Percentiles rank a stretch among this genome's conserved stretches.
These are phyloP conservation scores for Clunio marinus DNA, from an alignment of 2,888 invertebrate species.

Conservation along the genomic window DNA sequence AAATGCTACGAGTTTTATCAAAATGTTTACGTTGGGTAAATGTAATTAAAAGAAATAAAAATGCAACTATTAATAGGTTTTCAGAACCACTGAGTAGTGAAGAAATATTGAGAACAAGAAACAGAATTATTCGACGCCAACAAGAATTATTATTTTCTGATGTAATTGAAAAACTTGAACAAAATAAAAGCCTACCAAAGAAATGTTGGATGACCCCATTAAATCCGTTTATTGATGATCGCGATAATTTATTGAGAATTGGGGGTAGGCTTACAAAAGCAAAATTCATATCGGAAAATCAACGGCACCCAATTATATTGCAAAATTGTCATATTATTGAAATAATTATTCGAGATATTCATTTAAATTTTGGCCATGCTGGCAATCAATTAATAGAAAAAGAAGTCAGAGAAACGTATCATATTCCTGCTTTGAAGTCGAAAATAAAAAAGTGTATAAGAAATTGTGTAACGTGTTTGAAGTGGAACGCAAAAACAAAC, in stretches of 20 bases:
- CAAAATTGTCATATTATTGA: no score
- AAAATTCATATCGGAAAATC: no score
- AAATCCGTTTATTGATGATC: background rate
- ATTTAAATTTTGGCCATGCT: no score
- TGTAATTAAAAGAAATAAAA: background rate
- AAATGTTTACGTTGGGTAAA: background rate
- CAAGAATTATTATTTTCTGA: background rate
- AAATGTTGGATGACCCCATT: background rate
- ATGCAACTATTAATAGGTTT: background rate
- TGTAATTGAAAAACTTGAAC: background rate
- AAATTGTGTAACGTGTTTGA: no score
- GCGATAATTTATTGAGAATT: background rate
- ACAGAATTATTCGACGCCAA: background rate
- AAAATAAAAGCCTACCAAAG: background rate
- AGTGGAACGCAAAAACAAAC: no score
- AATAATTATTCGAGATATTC: no score
- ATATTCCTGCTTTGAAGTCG: no score
- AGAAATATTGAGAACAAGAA: background rate
- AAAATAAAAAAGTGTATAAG: no score
- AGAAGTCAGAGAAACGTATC: no score
- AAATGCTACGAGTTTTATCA: background rate
- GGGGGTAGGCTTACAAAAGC: background rate
- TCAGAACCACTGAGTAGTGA: background rate
- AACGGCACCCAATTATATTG: no score
- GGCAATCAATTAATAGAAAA: no score